Conservation (phyloP, 2,888 invertebrate species). For the Heliconius ismenius region DNA sequence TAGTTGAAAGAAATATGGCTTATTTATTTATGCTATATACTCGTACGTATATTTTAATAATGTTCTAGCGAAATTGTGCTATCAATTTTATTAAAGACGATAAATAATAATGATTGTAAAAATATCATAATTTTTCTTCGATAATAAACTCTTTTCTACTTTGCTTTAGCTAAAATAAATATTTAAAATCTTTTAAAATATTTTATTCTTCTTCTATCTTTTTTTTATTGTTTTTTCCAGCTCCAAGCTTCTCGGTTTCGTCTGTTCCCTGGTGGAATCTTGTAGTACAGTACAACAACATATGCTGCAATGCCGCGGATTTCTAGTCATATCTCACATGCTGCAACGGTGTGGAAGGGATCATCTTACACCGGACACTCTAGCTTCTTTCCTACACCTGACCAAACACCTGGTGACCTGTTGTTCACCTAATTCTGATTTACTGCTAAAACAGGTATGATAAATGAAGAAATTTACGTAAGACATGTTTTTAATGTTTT, state of each 20-base stretch:
- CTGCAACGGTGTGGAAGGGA: slow-evolving; percentile 95
- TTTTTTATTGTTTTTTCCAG: slow-evolving; percentile 73
- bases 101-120: neutral
- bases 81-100: neutral
- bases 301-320: slow-evolving; percentile 99
- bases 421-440: slow-evolving; percentile 94
- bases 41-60: too few species aligned
- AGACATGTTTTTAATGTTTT: neutral
- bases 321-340: slow-evolving; percentile 98
- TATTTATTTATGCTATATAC: too few species aligned
- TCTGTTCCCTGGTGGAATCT: slow-evolving; percentile 97
- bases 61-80: neutral
- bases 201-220: too few species aligned
- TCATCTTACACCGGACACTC: slow-evolving; percentile 95
- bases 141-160: neutral
- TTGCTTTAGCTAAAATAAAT: too few species aligned
- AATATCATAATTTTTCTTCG: neutral
- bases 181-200: too few species aligned
- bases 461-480: neutral
- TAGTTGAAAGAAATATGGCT: too few species aligned
- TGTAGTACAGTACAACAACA: slow-evolving; percentile 99
- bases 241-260: slow-evolving; percentile 97
- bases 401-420: slow-evolving; percentile 97
- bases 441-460: slow-evolving; percentile 93
- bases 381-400: slow-evolving; percentile 94